Conservation (phyloP, 2,113 vertebrate genomes). For the Elephantulus edwardii region DNA sequence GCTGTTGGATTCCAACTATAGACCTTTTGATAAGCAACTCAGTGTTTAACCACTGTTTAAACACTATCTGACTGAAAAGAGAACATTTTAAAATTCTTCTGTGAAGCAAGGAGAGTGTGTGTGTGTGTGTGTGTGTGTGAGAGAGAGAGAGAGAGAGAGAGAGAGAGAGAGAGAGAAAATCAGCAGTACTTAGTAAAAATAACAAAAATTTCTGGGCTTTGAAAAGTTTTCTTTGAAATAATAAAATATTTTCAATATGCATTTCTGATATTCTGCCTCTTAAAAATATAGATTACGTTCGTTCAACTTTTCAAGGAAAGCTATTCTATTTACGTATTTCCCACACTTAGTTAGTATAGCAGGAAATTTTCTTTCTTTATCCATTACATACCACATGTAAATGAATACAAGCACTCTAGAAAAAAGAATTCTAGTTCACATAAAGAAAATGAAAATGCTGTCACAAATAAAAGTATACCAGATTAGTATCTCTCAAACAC, state of each 20-base stretch:
- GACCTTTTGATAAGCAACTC: not conserved
- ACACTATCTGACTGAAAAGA: not conserved
- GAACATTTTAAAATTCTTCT: not conserved
- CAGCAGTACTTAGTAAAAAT: too few relatives aligned
- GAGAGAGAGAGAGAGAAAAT: too few relatives aligned
- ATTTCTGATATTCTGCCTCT: conserved; percentile 18
- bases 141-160: too few relatives aligned
- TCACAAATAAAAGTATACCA: too few relatives aligned
- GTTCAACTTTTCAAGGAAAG: not conserved
- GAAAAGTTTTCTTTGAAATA: conserved; percentile 42
- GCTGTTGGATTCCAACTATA: too few relatives aligned
- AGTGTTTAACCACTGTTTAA: not conserved
- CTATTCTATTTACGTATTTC: not conserved
- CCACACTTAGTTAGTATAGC: not conserved
- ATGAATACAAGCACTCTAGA: too few relatives aligned
- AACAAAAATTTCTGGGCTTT: conserved; percentile 9
- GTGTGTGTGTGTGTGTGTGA: too few relatives aligned
- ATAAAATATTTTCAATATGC: not conserved
- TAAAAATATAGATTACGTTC: conserved; percentile 46
- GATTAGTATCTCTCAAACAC: too few relatives aligned
- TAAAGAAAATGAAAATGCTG: too few relatives aligned
- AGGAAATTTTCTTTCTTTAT: conserved; percentile 27
- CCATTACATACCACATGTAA: too few relatives aligned
- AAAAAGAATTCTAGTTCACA: too few relatives aligned
- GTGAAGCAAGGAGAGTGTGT: too few relatives aligned